Conservation (phyloP, 2,888 invertebrate species). For the Aspidapion aeneum region DNA sequence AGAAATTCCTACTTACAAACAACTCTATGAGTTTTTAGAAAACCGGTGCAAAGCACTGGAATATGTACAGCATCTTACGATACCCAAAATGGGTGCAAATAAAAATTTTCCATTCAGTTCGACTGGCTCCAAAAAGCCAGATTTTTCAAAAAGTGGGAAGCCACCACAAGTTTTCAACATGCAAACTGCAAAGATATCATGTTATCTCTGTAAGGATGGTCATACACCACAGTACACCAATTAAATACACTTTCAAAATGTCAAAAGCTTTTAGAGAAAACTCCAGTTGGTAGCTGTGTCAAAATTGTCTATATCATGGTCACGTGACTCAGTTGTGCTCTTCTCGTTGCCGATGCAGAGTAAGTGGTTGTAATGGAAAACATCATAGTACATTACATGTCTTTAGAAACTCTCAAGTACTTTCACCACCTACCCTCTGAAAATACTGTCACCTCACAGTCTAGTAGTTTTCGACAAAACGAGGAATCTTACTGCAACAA, state of each 20-base stretch:
- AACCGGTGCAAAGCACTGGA: neutral
- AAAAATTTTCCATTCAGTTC: neutral
- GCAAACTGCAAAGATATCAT: neutral
- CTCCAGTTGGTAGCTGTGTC: neutral
- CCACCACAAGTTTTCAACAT: neutral
- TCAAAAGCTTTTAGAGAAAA: neutral
- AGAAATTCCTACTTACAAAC: neutral
- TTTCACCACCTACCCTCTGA: neutral
- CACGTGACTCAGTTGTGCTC: neutral
- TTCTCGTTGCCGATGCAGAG: too few species aligned
- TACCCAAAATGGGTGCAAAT: neutral
- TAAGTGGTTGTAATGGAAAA: neutral
- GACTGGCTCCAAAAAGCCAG: neutral
- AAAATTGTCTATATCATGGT: neutral
- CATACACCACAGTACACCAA: neutral
- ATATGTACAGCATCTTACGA: neutral
- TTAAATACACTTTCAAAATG: too few species aligned
- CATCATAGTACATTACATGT: neutral
- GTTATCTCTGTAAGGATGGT: neutral
- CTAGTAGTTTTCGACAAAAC: neutral
- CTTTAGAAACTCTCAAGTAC: neutral
- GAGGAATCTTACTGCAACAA: neutral
- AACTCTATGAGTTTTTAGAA: neutral
- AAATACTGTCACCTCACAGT: too few species aligned
- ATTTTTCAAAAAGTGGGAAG: too few species aligned